Percentiles rank a stretch among this genome's conserved stretches.
phyloP scores from a whole-genome alignment of 2,113 vertebrate genomes.

The Xiphorhynchus elegans region DNA sequence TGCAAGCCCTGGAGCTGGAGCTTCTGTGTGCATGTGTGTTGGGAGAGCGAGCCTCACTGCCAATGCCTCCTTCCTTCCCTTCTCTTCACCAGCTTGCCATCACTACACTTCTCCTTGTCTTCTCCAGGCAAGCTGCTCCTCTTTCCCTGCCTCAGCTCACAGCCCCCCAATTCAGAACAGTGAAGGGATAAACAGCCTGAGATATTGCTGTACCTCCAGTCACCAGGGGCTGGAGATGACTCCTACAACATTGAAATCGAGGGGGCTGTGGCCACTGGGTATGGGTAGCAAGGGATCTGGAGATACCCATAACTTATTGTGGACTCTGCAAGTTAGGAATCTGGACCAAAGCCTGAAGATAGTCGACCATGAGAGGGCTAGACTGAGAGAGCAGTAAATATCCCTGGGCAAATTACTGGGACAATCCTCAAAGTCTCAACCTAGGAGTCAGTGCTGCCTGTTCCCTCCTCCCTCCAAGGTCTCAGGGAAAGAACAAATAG shows the following conservation, averaged over 20 bases:
- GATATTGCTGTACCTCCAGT: not conserved
- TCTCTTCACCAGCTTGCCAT: not conserved
- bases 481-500: not conserved
- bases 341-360: not conserved
- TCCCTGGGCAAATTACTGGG: not conserved
- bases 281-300: not conserved
- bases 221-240: not conserved
- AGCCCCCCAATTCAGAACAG: not conserved
- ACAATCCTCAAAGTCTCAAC: not conserved
- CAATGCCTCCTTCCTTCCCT: not conserved
- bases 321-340: not conserved
- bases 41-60: not conserved
- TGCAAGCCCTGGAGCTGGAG: not conserved
- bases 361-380: not conserved
- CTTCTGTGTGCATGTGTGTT: accelerated
- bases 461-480: not conserved
- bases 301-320: not conserved
- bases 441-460: not conserved
- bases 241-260: accelerated
- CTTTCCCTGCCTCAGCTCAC: not conserved
- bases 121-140: not conserved
- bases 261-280: not conserved
- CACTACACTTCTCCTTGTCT: not conserved
- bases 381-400: not conserved
- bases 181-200: not conserved